Evolutionary conservation across 1,140 invertebrate species (phyloP).

Genomic region (Cephus cinctus): DNA sequence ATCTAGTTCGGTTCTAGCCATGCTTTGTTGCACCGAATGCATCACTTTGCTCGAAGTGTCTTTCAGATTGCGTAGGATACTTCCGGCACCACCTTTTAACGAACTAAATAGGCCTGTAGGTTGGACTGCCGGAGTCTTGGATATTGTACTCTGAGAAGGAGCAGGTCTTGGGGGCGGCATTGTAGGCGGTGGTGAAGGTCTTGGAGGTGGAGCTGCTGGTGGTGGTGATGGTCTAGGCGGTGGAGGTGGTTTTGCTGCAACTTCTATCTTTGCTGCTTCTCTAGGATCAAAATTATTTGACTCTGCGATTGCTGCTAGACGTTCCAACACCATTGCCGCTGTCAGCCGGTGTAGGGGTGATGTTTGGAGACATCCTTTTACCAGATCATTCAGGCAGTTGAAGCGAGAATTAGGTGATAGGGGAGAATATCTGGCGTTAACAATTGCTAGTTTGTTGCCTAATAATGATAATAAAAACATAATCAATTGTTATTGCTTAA

Average conservation of each 20-base stretch:
- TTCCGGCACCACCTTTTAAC: conserved; percentile 79
- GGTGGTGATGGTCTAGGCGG: conserved; percentile 45
- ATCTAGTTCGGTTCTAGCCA: conserved; percentile 85
- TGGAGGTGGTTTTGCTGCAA: conserved; percentile 44
- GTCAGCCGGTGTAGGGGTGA: conserved; percentile 78
- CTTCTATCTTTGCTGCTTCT: conserved; percentile 69
- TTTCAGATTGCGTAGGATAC: conserved; percentile 89
- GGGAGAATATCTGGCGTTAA: conserved; percentile 93
- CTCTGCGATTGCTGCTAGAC: conserved; percentile 83
- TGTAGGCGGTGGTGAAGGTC: conserved; percentile 22
- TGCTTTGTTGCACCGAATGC: conserved; percentile 91
- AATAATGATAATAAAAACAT: conserved; percentile 8
- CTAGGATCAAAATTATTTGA: conserved; percentile 77
- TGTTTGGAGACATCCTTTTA: conserved; percentile 83
- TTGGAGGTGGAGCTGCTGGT: conserved; percentile 35
- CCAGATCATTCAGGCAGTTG: conserved; percentile 86
- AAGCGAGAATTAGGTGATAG: conserved; percentile 78
- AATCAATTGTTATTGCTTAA: conserved; percentile 1
- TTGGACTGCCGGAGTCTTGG: conserved; percentile 25
- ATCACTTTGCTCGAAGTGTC: conserved; percentile 96
- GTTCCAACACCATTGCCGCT: conserved; percentile 77
- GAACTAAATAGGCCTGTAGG: conserved; percentile 74
- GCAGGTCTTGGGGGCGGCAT: conserved; percentile 26
- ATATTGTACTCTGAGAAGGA: conserved; percentile 23
- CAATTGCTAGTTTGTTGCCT: conserved; percentile 87